Base-by-base conservation (phyloP, 2,113 vertebrate species). In the Xyliphius kryptos region DNA sequence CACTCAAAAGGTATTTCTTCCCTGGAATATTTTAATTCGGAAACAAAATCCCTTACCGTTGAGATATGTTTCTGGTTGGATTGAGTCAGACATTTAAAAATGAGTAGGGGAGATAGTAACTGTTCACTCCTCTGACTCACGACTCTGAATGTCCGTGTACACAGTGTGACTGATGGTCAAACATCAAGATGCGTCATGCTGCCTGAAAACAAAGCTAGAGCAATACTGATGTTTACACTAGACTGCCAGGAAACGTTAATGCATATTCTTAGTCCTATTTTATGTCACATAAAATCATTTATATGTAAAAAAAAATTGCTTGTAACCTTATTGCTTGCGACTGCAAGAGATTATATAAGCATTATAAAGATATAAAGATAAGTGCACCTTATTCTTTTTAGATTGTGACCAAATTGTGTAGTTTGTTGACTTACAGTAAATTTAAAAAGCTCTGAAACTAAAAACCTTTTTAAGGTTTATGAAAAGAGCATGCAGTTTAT, bases 121-220 rank as follows among this genome's bases (percentile, higher is more conserved):
- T 9, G 6, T 17, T 15, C 46, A 17, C 2, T 66, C 17, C 11
- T 10, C 10, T 66, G 54, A 50, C 19, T 51, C 55, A 58, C 9
- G 12, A 32, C 16, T 49, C 26, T 11, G 11, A 55, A 22, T 56
- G 38, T 50, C 47, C 46, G 14, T 51, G 63, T n/a, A 66, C 63
- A 66, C 15, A 11, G 20, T 16, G 32, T 66, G 37, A 58, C 20
- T 66, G 37, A 50, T 43, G 46, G 46, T 57, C 54, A 66, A 66
- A 57, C 15, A 49, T 22, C 14, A 19, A 14, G 53, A 54, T 66
- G 54, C 54, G 54, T 66, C 63, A 66, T 16, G 50, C 36, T 51
- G 20, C 49, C 44, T 6, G 6, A 57, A 26, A 41, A 40, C 12
- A 5, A 50, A 48, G 50, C 8, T 21, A 32, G 21, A 16, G 22